Evolutionary conservation across 2,113 vertebrate genomes (phyloP).

Genomic region (Rhynchomys soricoides): DNA sequence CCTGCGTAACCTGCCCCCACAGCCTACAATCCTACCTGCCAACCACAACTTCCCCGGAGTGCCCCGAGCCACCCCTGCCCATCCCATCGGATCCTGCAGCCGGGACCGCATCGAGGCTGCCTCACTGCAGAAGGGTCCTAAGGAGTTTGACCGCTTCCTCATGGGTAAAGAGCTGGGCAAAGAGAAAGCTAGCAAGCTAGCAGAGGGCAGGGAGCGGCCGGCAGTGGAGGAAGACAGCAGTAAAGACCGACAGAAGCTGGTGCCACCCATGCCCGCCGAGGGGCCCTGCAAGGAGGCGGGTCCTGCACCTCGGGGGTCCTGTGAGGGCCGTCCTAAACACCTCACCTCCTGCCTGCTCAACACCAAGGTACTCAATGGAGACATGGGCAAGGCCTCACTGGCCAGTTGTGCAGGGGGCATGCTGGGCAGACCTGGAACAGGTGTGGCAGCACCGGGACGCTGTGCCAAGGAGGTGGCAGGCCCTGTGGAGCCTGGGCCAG

Average conservation of each 20-base stretch:
- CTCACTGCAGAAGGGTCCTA: slow-evolving; percentile 89
- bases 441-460: slow-evolving; percentile 76
- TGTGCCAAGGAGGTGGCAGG: slow-evolving; percentile 89
- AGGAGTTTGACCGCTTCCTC: slow-evolving; percentile 92
- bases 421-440: slow-evolving; percentile 84
- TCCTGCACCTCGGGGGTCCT: slow-evolving; percentile 82
- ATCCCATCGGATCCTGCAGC: slow-evolving; percentile 93
- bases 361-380: slow-evolving; percentile 93
- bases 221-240: slow-evolving; percentile 88
- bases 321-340: slow-evolving; percentile 88
- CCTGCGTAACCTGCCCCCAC: slow-evolving; percentile 95
- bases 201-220: slow-evolving; percentile 89
- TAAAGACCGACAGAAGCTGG: slow-evolving; percentile 92
- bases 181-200: slow-evolving; percentile 88
- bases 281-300: slow-evolving; percentile 90
- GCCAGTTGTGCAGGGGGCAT: slow-evolving; percentile 90
- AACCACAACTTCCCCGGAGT: slow-evolving; percentile 93
- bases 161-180: slow-evolving; percentile 88
- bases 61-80: slow-evolving; percentile 89
- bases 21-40: slow-evolving; percentile 93
- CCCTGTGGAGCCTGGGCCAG: slow-evolving; percentile 90
- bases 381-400: slow-evolving; percentile 87
- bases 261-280: slow-evolving; percentile 85
- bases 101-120: slow-evolving; percentile 89
- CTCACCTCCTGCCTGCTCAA: slow-evolving; percentile 93